Evolutionary conservation across 2,797 vertebrate genomes (phyloP).

Genomic region (Pipistrellus nathusii): DNA sequence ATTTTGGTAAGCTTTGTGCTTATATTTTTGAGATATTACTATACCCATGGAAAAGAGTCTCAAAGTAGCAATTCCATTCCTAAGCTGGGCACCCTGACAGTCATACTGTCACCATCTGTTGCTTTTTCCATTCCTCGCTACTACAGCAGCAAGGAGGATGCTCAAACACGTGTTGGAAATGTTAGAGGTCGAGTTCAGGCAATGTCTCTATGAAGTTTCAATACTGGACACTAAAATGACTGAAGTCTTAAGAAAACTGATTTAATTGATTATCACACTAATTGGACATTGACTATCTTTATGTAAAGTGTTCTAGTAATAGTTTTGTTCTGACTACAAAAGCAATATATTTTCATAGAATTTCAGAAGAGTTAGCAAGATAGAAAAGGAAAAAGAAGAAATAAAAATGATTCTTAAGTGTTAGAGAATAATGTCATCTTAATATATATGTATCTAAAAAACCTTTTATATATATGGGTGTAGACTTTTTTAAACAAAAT

Average conservation of each 20-base stretch:
- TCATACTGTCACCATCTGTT: conserved; percentile 67
- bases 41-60: conserved; percentile 52
- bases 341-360: neutral
- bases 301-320: neutral
- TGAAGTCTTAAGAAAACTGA: neutral
- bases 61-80: conserved; percentile 58
- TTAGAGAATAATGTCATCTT: conserved; percentile 17
- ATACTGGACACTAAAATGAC: neutral
- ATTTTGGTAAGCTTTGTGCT: conserved; percentile 19
- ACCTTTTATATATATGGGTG: neutral
- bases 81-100: conserved; percentile 61
- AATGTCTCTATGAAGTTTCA: neutral
- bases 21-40: conserved; percentile 34
- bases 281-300: neutral
- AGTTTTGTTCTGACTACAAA: conserved; percentile 34
- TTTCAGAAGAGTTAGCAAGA: conserved; percentile 48
- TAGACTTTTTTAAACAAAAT: neutral
- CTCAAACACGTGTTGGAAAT: conserved; percentile 27
- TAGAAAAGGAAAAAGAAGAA: neutral
- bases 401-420: conserved; percentile 10
- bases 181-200: neutral
- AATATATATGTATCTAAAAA: neutral
- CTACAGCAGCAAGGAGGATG: conserved; percentile 25
- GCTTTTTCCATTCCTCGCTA: conserved; percentile 49
- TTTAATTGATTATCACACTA: neutral